Percentiles rank a stretch among this genome's conserved stretches.
phyloP scores from a whole-genome alignment of 1,140 invertebrate species.

The Rhagoletis zephyria region DNA sequence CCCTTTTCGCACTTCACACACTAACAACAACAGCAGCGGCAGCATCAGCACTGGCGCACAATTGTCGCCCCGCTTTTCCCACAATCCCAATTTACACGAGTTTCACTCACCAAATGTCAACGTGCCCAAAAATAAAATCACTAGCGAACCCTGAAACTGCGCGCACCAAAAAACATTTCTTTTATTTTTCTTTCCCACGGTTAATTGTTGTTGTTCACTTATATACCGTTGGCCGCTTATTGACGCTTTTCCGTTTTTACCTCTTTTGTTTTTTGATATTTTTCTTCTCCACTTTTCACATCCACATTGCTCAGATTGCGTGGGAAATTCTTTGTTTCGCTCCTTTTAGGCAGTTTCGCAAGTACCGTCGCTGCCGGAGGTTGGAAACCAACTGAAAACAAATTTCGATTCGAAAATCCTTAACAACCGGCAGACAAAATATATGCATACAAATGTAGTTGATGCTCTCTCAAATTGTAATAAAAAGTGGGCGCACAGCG shows the following conservation, averaged over 20 bases:
- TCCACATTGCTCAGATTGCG: not conserved
- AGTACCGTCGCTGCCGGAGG: not conserved
- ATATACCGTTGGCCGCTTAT: not conserved
- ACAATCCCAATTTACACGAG: not conserved
- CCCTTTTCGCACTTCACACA: not conserved
- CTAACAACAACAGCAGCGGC: not conserved
- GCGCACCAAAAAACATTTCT: not conserved
- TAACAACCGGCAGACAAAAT: not conserved
- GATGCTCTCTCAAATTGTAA: not conserved
- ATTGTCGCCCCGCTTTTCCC: not conserved
- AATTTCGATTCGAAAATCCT: conserved; percentile 26
- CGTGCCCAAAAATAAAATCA: not conserved
- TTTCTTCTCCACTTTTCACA: not conserved
- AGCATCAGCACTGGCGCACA: not conserved
- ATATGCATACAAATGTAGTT: not conserved
- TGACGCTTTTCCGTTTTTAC: not conserved
- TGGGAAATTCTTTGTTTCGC: not conserved
- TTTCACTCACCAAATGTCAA: conserved; percentile 1
- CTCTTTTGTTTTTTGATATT: not conserved
- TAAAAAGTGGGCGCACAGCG: not conserved
- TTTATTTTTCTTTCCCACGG: not conserved
- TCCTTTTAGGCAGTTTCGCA: not conserved
- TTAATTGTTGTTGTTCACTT: not conserved
- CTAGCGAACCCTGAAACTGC: not conserved
- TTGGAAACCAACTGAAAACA: conserved; percentile 1